Evolutionary conservation across 2,113 vertebrate genomes (phyloP).

Genomic region (Axis porcinus): DNA sequence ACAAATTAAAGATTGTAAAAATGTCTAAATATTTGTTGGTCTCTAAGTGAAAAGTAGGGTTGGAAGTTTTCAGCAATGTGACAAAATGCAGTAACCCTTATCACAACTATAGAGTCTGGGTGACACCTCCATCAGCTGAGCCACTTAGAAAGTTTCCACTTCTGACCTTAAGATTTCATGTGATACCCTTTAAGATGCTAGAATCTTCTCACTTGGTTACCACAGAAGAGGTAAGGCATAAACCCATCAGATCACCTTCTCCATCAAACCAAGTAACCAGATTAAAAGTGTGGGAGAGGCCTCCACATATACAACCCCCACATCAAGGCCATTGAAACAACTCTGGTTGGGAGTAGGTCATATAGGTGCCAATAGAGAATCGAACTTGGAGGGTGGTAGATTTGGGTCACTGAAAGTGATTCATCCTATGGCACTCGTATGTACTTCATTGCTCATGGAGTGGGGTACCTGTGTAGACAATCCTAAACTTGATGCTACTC

Average conservation of each 20-base stretch:
- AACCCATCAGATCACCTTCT: constrained; percentile 30
- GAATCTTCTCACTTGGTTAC: constrained; percentile 55
- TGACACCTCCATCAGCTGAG: background rate
- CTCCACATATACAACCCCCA: constrained; percentile 3
- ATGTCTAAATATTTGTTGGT: background rate
- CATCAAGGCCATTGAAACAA: constrained; percentile 49
- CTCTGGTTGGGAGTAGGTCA: background rate
- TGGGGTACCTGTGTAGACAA: background rate
- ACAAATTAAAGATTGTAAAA: background rate
- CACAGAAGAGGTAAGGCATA: background rate
- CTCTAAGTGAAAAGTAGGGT: background rate
- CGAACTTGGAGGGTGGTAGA: background rate
- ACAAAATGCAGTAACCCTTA: background rate
- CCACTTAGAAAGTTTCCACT: constrained; percentile 22
- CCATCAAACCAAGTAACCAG: constrained; percentile 46
- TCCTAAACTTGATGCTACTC: background rate
- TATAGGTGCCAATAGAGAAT: background rate
- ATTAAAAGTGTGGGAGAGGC: constrained; percentile 47
- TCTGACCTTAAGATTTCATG: background rate
- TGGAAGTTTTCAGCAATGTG: background rate
- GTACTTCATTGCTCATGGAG: background rate
- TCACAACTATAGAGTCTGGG: background rate
- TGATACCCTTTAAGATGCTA: background rate
- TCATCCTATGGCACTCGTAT: background rate
- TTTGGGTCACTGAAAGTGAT: constrained; percentile 5